Percentiles rank a stretch among this genome's conserved stretches.
phyloP scores from a whole-genome alignment of 2,888 invertebrate species.

The Drosophila acutilabella region DNA sequence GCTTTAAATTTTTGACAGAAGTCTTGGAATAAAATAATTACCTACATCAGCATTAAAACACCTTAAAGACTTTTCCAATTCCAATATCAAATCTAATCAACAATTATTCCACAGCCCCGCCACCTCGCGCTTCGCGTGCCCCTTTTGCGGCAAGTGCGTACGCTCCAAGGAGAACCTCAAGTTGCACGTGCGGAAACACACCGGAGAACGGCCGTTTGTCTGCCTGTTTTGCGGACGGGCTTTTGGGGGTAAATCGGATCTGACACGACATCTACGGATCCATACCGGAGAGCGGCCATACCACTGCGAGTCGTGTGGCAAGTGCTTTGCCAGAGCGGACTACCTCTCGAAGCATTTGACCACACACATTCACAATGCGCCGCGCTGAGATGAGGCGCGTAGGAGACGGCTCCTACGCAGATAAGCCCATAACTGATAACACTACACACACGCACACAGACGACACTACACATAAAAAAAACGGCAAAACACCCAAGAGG shows the following conservation, averaged over 20 bases:
- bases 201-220: conserved; percentile 95
- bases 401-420: conserved; percentile 86
- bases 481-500: conserved; percentile 52
- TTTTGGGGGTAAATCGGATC: conserved; percentile 94
- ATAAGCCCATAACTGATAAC: conserved; percentile 70
- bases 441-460: conserved; percentile 20
- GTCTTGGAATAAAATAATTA: too few relatives aligned
- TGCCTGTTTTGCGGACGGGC: conserved; percentile 95
- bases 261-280: conserved; percentile 94
- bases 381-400: conserved; percentile 86
- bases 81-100: too few relatives aligned
- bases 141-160: conserved; percentile 95
- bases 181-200: conserved; percentile 94
- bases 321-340: conserved; percentile 95
- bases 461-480: conserved; percentile 31
- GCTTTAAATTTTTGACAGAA: too few relatives aligned
- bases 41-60: too few relatives aligned
- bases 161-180: conserved; percentile 95
- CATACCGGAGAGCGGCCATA: conserved; percentile 96
- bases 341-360: conserved; percentile 96
- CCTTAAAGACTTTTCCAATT: too few relatives aligned
- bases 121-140: conserved; percentile 91
- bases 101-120: conserved; percentile 71
- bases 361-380: conserved; percentile 93
- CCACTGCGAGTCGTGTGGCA: conserved; percentile 96